Percentiles rank a stretch among this genome's conserved stretches.
phyloP scores from a whole-genome alignment of 37 sponge, comb jelly and placozoan species.

The Ephydatia muelleri region DNA sequence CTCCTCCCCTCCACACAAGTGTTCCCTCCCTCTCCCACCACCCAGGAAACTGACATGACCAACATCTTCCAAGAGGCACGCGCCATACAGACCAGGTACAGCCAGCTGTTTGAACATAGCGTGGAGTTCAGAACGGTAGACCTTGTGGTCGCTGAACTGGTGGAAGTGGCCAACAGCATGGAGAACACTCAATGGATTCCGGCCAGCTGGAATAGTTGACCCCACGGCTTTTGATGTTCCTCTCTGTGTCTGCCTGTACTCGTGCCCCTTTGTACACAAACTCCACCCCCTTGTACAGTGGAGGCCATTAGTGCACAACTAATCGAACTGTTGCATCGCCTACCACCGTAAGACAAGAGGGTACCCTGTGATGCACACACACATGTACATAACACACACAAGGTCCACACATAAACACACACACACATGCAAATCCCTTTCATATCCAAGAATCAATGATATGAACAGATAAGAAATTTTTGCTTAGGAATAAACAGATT shows the following conservation, averaged over 20 bases:
- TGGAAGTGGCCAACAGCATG: slow-evolving; percentile 27
- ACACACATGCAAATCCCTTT: too few relatives aligned
- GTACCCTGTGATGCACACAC: too few relatives aligned
- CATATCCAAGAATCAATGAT: background rate
- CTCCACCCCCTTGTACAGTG: background rate
- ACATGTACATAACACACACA: too few relatives aligned
- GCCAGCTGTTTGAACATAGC: slow-evolving; percentile 58
- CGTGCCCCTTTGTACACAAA: background rate
- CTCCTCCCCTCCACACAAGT: too few relatives aligned
- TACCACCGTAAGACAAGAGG: background rate
- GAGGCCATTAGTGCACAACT: background rate
- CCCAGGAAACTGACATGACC: background rate
- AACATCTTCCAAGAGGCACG: background rate
- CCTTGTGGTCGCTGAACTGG: background rate
- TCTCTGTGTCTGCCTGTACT: background rate
- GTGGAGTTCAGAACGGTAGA: slow-evolving; percentile 36
- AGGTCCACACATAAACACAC: too few relatives aligned
- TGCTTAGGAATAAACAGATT: background rate
- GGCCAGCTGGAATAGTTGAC: slow-evolving; percentile 34
- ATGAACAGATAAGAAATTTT: background rate
- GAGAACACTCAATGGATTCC: slow-evolving; percentile 75
- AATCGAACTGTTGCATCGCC: background rate
- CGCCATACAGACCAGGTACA: slow-evolving; percentile 4
- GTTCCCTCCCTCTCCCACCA: background rate
- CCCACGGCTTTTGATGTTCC: background rate